Conservation (phyloP, 2,888 invertebrate species). For the Synergus japonicus region DNA sequence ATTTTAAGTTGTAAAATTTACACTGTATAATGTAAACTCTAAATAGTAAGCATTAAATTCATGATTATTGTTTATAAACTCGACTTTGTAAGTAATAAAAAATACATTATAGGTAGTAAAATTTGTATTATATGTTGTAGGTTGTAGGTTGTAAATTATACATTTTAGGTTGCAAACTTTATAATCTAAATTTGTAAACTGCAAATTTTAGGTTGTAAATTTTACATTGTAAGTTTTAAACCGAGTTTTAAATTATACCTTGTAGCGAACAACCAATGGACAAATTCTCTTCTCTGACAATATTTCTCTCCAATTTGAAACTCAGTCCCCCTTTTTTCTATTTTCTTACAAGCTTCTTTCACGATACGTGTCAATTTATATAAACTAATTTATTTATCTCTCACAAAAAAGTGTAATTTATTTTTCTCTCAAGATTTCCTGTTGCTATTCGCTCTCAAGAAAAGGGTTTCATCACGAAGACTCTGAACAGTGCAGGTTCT, state of each 20-base stretch:
- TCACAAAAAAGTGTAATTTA: neutral
- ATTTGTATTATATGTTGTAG: neutral
- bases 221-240: neutral
- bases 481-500: neutral
- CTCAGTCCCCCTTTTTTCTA: too few relatives aligned
- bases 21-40: neutral
- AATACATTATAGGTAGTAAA: neutral
- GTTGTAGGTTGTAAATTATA: neutral
- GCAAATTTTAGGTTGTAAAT: neutral
- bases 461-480: neutral
- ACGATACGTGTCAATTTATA: neutral
- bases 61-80: neutral
- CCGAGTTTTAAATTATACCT: neutral
- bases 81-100: neutral
- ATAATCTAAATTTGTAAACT: neutral
- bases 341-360: neutral
- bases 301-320: too few relatives aligned
- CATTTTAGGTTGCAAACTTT: neutral
- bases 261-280: too few relatives aligned
- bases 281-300: too few relatives aligned
- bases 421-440: constrained; percentile 26
- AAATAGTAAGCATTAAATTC: too few relatives aligned
- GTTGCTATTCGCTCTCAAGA: neutral
- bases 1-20: neutral
- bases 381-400: neutral